Evolutionary conservation across 1,140 invertebrate genomes (phyloP), one percentile per base, ranked within the genome.

Genomic region (Drosophila sucinea): DNA sequence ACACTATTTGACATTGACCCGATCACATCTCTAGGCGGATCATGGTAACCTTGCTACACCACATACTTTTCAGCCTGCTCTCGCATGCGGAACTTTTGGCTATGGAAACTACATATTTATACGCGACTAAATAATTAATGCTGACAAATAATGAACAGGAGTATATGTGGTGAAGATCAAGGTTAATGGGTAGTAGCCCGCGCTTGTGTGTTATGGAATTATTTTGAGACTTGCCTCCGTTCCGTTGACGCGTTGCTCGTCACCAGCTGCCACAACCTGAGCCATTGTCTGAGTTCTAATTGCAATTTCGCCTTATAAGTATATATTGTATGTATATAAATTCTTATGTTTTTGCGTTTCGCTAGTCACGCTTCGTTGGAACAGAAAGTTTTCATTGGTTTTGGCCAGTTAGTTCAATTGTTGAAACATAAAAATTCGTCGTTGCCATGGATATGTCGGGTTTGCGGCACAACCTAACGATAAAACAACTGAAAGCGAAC

Each of bases 391-490:
- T 27, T 38, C 17, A 23, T 55, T 25, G 2, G 23, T 40, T 33
- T 40, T n/a, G 23, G 54, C 40, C 55, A 64, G 58, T 44, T 47
- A 64, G 58, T 44, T 47, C 41, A 70, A 64, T 44, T 57, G 65
- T 73, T 57, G 17, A 60, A 74, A 57, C 62, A 71, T 66, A 32
- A 47, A 17, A 55, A 0, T 51, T 38, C 62, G 83, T 83, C 60
- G 83, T 87, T 75, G 79, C 71, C 83, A 79, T 90, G 64, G 86
- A 67, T 63, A 83, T 77, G 66, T 32, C 64, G 29, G 57, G 17
- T 29, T 67, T n/a, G 60, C 68, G 44, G 72, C 77, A 89, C 89
- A 91, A 89, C 89, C 85, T 70, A 87, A 83, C 89, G 84, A 86
- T 77, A 79, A 67, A 91, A 89, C 89, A 86, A 83, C 70, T 75